These are phyloP conservation scores for Eciton burchellii DNA, from an alignment of 1,140 invertebrate genomes.

Conservation along the genomic window DNA sequence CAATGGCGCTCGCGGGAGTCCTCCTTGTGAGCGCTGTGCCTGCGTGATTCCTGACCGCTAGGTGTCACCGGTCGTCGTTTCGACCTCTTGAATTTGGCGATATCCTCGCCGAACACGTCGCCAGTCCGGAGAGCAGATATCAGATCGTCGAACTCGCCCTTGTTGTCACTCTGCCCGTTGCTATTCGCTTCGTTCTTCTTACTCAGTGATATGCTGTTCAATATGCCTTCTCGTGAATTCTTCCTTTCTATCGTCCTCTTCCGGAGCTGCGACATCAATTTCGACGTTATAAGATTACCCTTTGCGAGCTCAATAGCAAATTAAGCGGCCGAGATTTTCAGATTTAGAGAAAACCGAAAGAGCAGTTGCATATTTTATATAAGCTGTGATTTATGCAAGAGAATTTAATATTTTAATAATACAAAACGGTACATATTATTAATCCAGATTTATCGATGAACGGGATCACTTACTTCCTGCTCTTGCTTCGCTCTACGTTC, in stretches of 20 bases:
- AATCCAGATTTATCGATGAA: neutral
- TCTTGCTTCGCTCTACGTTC: slow-evolving; percentile 96
- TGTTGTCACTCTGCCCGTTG: slow-evolving; percentile 87
- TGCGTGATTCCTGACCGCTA: slow-evolving; percentile 87
- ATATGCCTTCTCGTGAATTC: slow-evolving; percentile 90
- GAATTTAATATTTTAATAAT: no score
- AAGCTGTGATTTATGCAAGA: neutral
- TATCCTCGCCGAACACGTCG: slow-evolving; percentile 98
- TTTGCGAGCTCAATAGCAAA: neutral
- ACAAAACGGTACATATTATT: neutral
- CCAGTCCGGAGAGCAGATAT: slow-evolving; percentile 98
- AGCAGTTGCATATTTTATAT: no score
- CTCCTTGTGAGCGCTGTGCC: slow-evolving; percentile 88
- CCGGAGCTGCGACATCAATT: slow-evolving; percentile 87
- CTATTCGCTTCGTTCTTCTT: slow-evolving; percentile 85
- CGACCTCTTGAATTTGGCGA: slow-evolving; percentile 95
- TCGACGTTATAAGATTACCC: neutral
- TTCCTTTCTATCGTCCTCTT: slow-evolving; percentile 95
- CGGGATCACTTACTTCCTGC: slow-evolving; percentile 90
- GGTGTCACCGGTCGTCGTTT: slow-evolving; percentile 88
- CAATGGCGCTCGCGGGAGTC: slow-evolving; percentile 89
- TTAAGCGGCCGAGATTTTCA: neutral
- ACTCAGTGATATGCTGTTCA: slow-evolving; percentile 86
- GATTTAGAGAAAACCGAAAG: no score
- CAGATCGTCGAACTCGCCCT: slow-evolving; percentile 98